phyloP scores from a whole-genome alignment of 2,113 vertebrate genomes.

The Sinosuthora webbiana region DNA sequence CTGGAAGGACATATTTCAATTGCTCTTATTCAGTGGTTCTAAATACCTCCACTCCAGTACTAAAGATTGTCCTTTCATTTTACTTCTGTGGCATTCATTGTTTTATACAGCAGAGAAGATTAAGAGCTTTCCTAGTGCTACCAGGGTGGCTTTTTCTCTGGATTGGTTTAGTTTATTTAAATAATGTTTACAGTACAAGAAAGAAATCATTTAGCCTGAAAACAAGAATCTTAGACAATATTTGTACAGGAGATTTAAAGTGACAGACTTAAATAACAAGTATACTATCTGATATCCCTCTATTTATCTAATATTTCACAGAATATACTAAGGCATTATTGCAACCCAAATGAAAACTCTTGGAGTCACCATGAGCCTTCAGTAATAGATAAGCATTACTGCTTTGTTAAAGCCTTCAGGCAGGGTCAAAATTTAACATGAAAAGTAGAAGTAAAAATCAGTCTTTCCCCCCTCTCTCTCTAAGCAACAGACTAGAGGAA shows the following conservation, averaged over 20 bases:
- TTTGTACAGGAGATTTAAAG: slow-evolving; percentile 7
- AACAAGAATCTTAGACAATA: neutral
- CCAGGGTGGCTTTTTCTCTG: neutral
- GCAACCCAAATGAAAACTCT: neutral
- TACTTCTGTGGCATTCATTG: neutral
- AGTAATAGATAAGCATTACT: neutral
- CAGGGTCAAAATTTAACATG: neutral
- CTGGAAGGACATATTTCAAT: neutral
- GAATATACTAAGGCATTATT: neutral
- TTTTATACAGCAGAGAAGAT: neutral
- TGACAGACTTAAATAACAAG: neutral
- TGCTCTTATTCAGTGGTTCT: neutral
- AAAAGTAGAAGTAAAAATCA: neutral
- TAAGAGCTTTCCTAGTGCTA: neutral
- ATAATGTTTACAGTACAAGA: neutral
- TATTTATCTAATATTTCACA: neutral
- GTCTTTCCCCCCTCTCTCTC: neutral
- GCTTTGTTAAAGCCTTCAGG: neutral
- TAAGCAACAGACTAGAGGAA: neutral
- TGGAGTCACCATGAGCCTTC: neutral
- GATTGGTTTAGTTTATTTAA: neutral
- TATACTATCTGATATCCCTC: neutral
- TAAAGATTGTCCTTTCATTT: neutral
- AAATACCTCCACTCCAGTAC: neutral
- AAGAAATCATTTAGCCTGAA: neutral